Evolutionary conservation across 2,113 vertebrate species (phyloP), one percentile per base, ranked within the genome.

Genomic region (Tragelaphus imberbis): DNA sequence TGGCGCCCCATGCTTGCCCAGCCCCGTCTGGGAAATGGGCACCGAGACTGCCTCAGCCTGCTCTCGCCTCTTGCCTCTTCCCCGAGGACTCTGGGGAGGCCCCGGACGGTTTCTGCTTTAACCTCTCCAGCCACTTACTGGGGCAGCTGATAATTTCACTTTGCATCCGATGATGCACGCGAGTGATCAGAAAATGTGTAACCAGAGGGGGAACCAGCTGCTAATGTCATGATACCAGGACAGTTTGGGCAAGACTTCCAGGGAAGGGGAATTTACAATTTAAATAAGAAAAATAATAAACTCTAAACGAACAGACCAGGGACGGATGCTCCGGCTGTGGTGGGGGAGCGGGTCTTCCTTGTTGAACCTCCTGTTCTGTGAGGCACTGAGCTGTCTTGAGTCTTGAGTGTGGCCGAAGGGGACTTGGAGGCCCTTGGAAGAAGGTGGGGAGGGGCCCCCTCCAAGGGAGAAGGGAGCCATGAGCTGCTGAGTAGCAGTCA

Each of bases 251-350:
- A 5, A 97, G 96, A 84, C 95, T 97, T 97, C 92, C 75, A 90
- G 87, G 36, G 94, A 91, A 96, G 80, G 23, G 53, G 87, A 36
- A 97, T 97, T 96, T 96, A 97, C 85, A 97, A 94, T 97, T 97
- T 97, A 97, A 97, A 97, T 97, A 85, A 97, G 98, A 97, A 97
- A 97, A 97, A 89, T 96, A 92, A 96, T 95, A 95, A 97, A 95
- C 95, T 97, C 82, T 90, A 96, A 93, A 95, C 68, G 51, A 97
- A 96, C 84, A 88, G n/a, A 87, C 21, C 63, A 47, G 47, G 40
- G 33, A 65, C 16, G 68, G 84, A 49, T 21, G 58, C 33, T 27
- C 2, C 44, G 25, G n/a, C 82, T 84, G 13, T 23, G 55, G 16
- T 8, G 6, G 61, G 2, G 14, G 1, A 17, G 53, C n/a, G 53